These are phyloP conservation scores for Holothuria glaberrima DNA, from an alignment of 35 echinoderm and acorn worm species.

Conservation along the genomic window DNA sequence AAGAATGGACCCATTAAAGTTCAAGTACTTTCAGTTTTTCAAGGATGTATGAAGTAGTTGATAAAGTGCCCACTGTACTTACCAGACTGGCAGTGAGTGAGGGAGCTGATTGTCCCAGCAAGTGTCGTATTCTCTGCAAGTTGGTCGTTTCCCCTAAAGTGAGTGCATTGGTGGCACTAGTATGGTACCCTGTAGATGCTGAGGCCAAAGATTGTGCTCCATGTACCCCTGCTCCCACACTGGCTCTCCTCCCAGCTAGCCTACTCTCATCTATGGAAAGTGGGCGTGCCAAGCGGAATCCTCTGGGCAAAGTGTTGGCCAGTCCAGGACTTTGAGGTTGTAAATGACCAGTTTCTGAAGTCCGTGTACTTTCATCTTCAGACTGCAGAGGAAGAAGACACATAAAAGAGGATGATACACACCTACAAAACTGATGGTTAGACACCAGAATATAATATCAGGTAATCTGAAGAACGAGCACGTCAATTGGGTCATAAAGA, in stretches of 20 bases:
- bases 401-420: neutral
- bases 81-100: slow-evolving; percentile 95
- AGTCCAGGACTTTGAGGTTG: slow-evolving; percentile 82
- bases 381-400: slow-evolving; percentile 63
- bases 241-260: slow-evolving; percentile 74
- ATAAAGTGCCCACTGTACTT: slow-evolving; percentile 52
- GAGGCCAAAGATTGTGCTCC: slow-evolving; percentile 42
- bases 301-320: slow-evolving; percentile 81
- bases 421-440: no score
- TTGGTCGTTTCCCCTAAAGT: slow-evolving; percentile 85
- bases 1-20: no score
- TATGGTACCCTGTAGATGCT: slow-evolving; percentile 74
- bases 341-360: slow-evolving; percentile 50
- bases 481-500: neutral
- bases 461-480: neutral
- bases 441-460: neutral
- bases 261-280: slow-evolving; percentile 91
- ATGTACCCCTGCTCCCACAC: slow-evolving; percentile 58
- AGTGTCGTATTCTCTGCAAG: slow-evolving; percentile 81
- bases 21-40: no score
- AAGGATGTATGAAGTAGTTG: no score
- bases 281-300: slow-evolving; percentile 80
- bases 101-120: slow-evolving; percentile 95
- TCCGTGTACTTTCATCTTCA: slow-evolving; percentile 74
- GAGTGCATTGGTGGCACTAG: slow-evolving; percentile 92